Evolutionary conservation across 2,113 vertebrate genomes (phyloP).

Genomic region (Antechinus stuartii): DNA sequence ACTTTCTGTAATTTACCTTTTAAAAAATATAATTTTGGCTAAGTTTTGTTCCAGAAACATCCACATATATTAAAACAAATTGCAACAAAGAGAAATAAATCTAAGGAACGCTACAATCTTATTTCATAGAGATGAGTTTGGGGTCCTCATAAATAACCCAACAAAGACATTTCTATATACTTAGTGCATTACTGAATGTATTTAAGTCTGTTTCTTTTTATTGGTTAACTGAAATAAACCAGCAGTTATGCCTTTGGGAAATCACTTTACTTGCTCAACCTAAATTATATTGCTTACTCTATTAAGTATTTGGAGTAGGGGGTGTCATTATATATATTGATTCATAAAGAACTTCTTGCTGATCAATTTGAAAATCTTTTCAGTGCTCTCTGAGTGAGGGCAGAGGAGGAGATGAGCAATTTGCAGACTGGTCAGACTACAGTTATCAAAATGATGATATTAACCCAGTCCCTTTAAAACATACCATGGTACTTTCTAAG

Average conservation of each 20-base stretch:
- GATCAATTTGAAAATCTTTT: conserved; percentile 38
- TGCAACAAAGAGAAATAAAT: conserved; percentile 30
- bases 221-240: conserved; percentile 20
- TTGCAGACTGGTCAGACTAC: background rate
- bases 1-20: background rate
- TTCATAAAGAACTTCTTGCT: conserved; percentile 46
- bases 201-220: conserved; percentile 58
- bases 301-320: background rate
- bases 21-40: background rate
- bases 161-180: background rate
- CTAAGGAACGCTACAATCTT: background rate
- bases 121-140: conserved; percentile 11
- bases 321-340: background rate
- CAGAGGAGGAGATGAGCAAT: background rate
- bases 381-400: conserved; percentile 20
- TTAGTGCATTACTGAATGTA: conserved; percentile 21
- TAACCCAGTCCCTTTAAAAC: conserved; percentile 9
- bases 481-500: background rate
- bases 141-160: conserved; percentile 13
- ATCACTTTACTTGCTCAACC: conserved; percentile 26
- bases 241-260: conserved; percentile 53
- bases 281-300: conserved; percentile 47
- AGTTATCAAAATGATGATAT: background rate
- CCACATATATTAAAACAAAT: conserved; percentile 18
- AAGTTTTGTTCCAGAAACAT: background rate